Conservation (phyloP, 2,113 vertebrate genomes). For the Gymnorhina tibicen region DNA sequence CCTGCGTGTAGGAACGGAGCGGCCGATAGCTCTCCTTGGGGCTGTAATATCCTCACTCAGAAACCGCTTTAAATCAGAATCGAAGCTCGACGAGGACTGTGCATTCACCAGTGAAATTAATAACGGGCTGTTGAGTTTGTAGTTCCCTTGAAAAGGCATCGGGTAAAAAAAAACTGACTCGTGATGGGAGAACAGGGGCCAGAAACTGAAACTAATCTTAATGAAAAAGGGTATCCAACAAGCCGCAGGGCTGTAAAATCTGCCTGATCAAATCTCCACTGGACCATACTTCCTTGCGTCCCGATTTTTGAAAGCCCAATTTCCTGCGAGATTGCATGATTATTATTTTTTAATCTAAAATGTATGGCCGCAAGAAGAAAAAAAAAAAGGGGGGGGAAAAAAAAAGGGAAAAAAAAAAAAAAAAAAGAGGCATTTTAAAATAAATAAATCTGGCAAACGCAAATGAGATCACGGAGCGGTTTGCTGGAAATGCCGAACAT, state of each 20-base stretch:
- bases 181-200: neutral
- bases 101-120: neutral
- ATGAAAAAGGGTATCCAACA: neutral
- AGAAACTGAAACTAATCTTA: conserved; percentile 13
- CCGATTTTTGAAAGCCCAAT: conserved; percentile 6
- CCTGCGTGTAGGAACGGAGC: neutral
- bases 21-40: neutral
- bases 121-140: conserved; percentile 5
- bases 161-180: neutral
- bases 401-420: neutral
- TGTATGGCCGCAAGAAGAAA: neutral
- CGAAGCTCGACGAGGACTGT: neutral
- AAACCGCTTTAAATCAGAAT: conserved; percentile 2
- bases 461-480: neutral
- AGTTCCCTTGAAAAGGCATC: neutral
- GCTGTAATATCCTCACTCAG: conserved; percentile 17
- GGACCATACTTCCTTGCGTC: neutral
- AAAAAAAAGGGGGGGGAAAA: too few relatives aligned
- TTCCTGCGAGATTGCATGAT: conserved; percentile 35
- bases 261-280: neutral
- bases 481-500: conserved; percentile 37
- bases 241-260: neutral
- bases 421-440: neutral
- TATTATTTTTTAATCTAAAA: conserved; percentile 56
- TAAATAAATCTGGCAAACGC: neutral